Conservation (phyloP, 2,113 vertebrate genomes). For the Scomber japonicus region DNA sequence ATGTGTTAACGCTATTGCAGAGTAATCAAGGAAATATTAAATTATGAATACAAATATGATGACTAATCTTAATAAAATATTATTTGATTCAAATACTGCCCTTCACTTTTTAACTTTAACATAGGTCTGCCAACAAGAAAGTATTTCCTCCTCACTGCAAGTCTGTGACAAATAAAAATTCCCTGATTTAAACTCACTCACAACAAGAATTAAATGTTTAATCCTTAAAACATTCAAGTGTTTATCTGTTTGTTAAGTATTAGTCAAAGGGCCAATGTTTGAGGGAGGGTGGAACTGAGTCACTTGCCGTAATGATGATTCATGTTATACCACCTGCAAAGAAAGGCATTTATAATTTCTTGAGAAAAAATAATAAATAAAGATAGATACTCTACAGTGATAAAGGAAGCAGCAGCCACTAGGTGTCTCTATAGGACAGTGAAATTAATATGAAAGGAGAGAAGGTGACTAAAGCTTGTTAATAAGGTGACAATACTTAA, state of each 20-base stretch:
- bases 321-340: too few relatives aligned
- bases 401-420: conserved; percentile 17
- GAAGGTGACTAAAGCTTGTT: neutral
- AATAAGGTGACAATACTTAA: too few relatives aligned
- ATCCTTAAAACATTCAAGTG: neutral
- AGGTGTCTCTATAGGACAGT: conserved; percentile 58
- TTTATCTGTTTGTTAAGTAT: conserved; percentile 23
- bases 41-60: neutral
- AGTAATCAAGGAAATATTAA: neutral
- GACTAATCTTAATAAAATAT: neutral
- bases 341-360: neutral
- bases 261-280: neutral
- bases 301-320: neutral
- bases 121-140: conserved; percentile 5
- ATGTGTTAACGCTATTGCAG: neutral
- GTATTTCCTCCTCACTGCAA: conserved; percentile 13
- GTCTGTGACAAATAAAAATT: neutral
- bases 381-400: neutral
- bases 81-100: too few relatives aligned
- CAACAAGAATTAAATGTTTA: neutral
- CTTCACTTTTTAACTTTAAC: too few relatives aligned
- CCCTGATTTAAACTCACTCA: neutral
- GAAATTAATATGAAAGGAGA: neutral
- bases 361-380: neutral
- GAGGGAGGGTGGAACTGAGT: neutral